Percentiles rank a stretch among this genome's conserved stretches.
Conservation (phyloP, 35 echinoderm and acorn worm genomes). For the Heliocidaris tuberculata region DNA sequence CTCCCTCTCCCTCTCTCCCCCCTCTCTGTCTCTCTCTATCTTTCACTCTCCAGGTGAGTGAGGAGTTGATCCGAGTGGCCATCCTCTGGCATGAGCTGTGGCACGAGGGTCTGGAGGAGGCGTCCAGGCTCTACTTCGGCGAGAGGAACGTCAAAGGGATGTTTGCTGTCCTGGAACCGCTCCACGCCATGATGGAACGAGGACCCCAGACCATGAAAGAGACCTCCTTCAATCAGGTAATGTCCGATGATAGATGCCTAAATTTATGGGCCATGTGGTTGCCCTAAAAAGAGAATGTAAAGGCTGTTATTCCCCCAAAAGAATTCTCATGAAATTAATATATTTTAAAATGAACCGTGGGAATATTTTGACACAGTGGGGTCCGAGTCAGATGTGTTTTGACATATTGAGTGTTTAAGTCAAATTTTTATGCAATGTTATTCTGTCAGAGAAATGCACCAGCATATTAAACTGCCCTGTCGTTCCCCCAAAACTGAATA, state of each 20-base stretch:
- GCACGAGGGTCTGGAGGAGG: slow-evolving; percentile 98
- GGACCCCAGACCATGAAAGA: slow-evolving; percentile 99
- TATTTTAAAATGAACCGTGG: neutral
- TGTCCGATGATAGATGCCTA: neutral
- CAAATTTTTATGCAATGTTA: no score
- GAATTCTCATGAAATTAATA: neutral
- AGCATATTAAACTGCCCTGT: no score
- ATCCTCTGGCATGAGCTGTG: slow-evolving; percentile 98
- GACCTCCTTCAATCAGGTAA: slow-evolving; percentile 97
- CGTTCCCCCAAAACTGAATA: no score
- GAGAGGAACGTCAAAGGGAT: slow-evolving; percentile 98
- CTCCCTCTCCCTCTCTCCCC: neutral
- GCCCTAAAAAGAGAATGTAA: neutral
- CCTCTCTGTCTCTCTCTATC: neutral
- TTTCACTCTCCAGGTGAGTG: slow-evolving; percentile 69
- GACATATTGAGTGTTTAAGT: no score
- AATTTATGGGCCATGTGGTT: neutral
- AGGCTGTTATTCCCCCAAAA: neutral
- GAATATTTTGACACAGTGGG: neutral
- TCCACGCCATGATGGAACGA: slow-evolving; percentile 98
- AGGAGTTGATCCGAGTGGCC: slow-evolving; percentile 92
- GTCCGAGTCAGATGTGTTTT: neutral
- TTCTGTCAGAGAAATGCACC: no score
- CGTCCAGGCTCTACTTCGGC: slow-evolving; percentile 94
- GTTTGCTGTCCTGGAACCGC: slow-evolving; percentile 86